Evolutionary conservation across 2,888 invertebrate genomes (phyloP), one percentile per base, ranked within the genome.

Genomic region (Leptinotarsa haldemani): DNA sequence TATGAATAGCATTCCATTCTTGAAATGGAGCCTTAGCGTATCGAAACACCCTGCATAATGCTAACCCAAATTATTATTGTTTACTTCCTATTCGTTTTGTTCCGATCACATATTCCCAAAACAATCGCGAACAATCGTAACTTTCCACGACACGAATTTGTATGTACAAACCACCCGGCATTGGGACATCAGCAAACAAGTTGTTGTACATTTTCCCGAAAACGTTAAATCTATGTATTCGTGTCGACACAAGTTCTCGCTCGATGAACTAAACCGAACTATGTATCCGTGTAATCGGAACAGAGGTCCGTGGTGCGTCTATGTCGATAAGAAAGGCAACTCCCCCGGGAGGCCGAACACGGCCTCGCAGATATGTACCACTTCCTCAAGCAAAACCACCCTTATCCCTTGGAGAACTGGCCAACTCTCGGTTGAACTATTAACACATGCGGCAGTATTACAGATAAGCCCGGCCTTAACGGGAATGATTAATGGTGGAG

Each of bases 221-320:
- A 82, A 81, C 79, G 79, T 78, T 83, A 82, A 84, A 85, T 84
- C 85, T 83, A 83, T 83, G 81, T 84, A 83, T 82, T 83, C 83
- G 82, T 85, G 84, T 84, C 84, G 82, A 86, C 85, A 86, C 83
- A 83, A 83, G 85, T 84, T 85, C 83, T 83, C 83, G 81, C 83
- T 81, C 83, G 83, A 82, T 80, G 83, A 83, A 85, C 84, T 84
- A 84, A 83, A 84, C 84, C 85, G 82, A 84, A 80, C 83, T 82
- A 82, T 85, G 85, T 85, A 84, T 81, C 86, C 86, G 85, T 86
- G 86, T 86, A 86, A 86, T 86, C 86, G 86, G 83, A 85, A 85
- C 86, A 85, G 84, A 83, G 85, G 85, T 84, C 84, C 83, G 83
- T 82, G 83, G 82, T 80, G 84, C 80, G 82, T 83, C 84, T 82